Evolutionary conservation across 2,888 invertebrate genomes (phyloP).

Genomic region (Sceliomorpha sp.): DNA sequence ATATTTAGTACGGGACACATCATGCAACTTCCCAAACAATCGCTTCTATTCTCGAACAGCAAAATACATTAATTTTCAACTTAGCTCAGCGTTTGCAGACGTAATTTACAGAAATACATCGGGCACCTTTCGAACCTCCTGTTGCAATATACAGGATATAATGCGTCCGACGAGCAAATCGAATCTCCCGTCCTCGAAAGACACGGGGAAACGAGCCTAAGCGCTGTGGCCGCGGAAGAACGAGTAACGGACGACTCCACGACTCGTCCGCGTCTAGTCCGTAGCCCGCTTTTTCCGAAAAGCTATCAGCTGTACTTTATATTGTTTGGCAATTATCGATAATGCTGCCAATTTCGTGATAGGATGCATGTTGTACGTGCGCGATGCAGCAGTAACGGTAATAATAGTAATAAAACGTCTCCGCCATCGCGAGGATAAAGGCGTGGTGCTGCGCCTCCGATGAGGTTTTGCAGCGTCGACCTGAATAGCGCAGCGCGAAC

Average conservation of each 20-base stretch:
- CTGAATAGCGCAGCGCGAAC: constrained; percentile 35
- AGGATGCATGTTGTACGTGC: constrained; percentile 47
- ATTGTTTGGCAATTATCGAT: constrained; percentile 58
- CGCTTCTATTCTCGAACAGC: too few relatives aligned
- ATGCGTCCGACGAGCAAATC: too few relatives aligned
- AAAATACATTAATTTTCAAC: too few relatives aligned
- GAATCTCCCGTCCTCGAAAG: too few relatives aligned
- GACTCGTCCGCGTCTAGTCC: neutral
- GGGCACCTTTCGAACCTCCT: constrained; percentile 20
- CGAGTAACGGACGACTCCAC: constrained; percentile 29
- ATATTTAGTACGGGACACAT: too few relatives aligned
- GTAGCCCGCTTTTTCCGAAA: constrained; percentile 22
- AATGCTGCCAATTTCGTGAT: constrained; percentile 53
- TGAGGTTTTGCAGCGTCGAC: constrained; percentile 44
- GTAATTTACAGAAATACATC: too few relatives aligned
- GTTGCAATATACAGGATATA: too few relatives aligned
- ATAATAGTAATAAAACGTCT: constrained; percentile 63
- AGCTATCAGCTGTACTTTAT: constrained; percentile 40
- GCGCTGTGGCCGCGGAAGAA: too few relatives aligned
- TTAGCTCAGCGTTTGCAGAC: too few relatives aligned
- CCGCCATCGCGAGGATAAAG: constrained; percentile 43
- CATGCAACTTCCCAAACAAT: too few relatives aligned
- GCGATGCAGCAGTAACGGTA: constrained; percentile 55
- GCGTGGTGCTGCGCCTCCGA: constrained; percentile 41
- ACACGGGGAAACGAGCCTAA: too few relatives aligned